A percentile compares a stretch with the other conserved stretches of the same genome.
Evolutionary conservation across 2,113 vertebrate species (phyloP).

Genomic region (Nothocercus nigrocapillus): DNA sequence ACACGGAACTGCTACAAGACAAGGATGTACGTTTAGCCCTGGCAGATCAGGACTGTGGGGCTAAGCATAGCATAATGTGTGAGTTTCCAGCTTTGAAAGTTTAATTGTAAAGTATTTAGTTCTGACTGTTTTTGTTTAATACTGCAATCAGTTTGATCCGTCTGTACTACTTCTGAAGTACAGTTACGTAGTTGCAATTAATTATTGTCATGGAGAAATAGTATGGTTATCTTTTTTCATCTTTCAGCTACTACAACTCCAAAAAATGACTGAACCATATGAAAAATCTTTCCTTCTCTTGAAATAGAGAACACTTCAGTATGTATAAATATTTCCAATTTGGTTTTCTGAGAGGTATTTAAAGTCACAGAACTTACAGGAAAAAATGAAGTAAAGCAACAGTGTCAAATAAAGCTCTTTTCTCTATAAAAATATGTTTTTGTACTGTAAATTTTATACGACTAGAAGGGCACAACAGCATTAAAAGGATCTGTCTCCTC

Average conservation of each 20-base stretch:
- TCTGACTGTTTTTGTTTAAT: background rate
- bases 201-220: background rate
- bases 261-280: background rate
- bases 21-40: background rate
- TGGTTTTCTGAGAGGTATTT: constrained; percentile 15
- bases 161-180: background rate
- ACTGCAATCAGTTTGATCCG: background rate
- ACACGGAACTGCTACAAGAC: background rate
- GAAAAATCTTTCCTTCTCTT: background rate
- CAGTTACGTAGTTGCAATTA: background rate
- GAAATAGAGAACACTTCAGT: background rate
- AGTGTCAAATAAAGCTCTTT: background rate
- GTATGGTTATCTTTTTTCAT: background rate
- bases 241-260: constrained; percentile 21
- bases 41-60: background rate
- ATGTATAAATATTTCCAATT: background rate
- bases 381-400: constrained; percentile 15
- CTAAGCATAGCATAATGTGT: background rate
- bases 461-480: background rate
- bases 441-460: background rate
- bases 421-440: constrained; percentile 3
- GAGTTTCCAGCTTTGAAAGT: background rate
- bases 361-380: background rate
- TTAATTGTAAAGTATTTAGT: background rate
- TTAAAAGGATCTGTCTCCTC: background rate